Evolutionary conservation across 2,797 vertebrate genomes (phyloP).

Genomic region (Sciaenops ocellatus): DNA sequence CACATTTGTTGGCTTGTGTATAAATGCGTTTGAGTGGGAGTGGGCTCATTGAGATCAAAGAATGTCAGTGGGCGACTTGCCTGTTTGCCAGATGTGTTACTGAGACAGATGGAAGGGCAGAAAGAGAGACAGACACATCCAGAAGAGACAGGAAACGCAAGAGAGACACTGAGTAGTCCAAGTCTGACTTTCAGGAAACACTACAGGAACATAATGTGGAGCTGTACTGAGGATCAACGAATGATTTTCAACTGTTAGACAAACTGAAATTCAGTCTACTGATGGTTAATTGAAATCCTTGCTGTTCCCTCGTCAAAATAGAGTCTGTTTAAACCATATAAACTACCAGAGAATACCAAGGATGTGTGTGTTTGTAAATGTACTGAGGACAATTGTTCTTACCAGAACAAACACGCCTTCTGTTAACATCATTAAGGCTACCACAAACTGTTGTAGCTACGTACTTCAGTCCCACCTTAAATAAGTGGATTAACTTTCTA

Average conservation of each 20-base stretch:
- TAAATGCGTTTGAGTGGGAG: not conserved
- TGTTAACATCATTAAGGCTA: not conserved
- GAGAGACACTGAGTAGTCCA: not conserved
- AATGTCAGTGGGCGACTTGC: not conserved
- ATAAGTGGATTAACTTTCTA: not conserved
- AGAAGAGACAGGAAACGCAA: not conserved
- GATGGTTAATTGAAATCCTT: not conserved
- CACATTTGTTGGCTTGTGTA: not conserved
- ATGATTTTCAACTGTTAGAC: not conserved
- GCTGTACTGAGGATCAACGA: not conserved
- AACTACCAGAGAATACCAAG: not conserved
- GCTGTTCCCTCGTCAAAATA: not conserved
- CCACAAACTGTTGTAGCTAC: not conserved
- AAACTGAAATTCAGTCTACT: not conserved
- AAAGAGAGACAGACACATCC: not conserved
- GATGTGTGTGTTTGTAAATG: not conserved
- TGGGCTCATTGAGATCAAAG: not conserved
- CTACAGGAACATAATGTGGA: too few species aligned
- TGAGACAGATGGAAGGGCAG: not conserved
- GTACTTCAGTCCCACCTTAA: not conserved
- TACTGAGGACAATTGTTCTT: not conserved
- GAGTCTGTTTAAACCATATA: not conserved
- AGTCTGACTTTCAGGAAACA: slow-evolving; percentile 1
- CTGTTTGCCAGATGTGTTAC: not conserved
- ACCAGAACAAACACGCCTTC: not conserved